Evolutionary conservation across 1,140 invertebrate species (phyloP).

Genomic region (Brachionus manjavacas): DNA sequence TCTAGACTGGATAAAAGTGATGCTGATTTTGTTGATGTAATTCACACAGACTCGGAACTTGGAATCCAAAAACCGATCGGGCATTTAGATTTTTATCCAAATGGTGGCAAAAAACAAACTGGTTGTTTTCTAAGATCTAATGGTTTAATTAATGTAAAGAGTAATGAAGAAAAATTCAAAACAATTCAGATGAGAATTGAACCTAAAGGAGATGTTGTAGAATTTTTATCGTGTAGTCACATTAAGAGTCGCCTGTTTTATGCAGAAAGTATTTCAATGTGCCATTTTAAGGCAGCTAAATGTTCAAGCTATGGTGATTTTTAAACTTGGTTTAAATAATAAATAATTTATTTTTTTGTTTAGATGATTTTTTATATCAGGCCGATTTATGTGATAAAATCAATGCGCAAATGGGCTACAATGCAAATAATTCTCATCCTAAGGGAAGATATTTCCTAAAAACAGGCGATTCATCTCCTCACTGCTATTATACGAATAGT

Average conservation of each 20-base stretch:
- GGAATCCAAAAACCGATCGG: conserved; percentile 58
- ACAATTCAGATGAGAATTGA: neutral
- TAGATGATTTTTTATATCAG: neutral
- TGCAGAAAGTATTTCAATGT: conserved; percentile 2
- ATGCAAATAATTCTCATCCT: neutral
- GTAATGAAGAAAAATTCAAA: neutral
- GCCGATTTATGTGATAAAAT: neutral
- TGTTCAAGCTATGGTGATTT: neutral
- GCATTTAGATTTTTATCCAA: conserved; percentile 55
- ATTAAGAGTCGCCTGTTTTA: neutral
- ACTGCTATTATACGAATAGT: neutral
- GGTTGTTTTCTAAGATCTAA: neutral
- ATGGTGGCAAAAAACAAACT: conserved; percentile 60
- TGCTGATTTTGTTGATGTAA: conserved; percentile 83
- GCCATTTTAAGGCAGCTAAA: neutral
- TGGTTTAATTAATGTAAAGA: neutral
- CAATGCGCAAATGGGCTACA: neutral
- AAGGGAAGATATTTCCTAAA: neutral
- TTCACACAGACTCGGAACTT: conserved; percentile 77
- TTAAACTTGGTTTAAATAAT: neutral
- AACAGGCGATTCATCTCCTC: neutral
- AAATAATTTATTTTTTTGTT: neutral
- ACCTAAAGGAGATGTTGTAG: neutral
- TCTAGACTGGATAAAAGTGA: conserved; percentile 79
- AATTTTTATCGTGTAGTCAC: neutral